A percentile compares a stretch with the other conserved stretches of the same genome.
Conservation (phyloP, 2,113 vertebrate genomes). For the Bujurquina vittata region DNA sequence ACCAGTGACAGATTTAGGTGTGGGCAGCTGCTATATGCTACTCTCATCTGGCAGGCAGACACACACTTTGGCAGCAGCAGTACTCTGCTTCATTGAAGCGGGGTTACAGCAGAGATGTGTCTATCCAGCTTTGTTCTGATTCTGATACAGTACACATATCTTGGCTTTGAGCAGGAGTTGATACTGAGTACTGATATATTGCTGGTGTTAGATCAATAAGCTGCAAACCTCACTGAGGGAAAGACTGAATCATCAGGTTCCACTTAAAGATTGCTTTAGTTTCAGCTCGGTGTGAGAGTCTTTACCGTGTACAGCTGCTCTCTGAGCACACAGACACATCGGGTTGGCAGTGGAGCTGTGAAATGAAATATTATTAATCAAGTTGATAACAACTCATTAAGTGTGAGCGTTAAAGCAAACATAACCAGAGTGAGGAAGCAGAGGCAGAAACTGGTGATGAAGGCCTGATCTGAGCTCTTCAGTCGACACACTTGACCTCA, state of each 20-base stretch:
- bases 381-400: neutral
- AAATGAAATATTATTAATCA: neutral
- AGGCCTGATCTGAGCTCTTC: neutral
- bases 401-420: neutral
- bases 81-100: neutral
- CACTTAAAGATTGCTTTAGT: neutral
- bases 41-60: neutral
- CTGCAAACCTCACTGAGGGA: neutral
- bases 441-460: neutral
- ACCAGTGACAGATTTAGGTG: neutral
- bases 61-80: neutral
- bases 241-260: neutral
- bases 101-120: neutral
- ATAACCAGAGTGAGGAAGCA: neutral
- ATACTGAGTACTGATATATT: neutral
- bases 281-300: neutral
- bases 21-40: neutral
- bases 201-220: neutral
- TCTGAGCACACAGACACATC: rapidly evolving
- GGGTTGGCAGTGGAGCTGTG: neutral
- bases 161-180: neutral
- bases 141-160: neutral
- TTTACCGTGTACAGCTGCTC: neutral
- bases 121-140: no score
- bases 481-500: neutral